Conservation (phyloP, 2,113 vertebrate species). For the Etia nguti region DNA sequence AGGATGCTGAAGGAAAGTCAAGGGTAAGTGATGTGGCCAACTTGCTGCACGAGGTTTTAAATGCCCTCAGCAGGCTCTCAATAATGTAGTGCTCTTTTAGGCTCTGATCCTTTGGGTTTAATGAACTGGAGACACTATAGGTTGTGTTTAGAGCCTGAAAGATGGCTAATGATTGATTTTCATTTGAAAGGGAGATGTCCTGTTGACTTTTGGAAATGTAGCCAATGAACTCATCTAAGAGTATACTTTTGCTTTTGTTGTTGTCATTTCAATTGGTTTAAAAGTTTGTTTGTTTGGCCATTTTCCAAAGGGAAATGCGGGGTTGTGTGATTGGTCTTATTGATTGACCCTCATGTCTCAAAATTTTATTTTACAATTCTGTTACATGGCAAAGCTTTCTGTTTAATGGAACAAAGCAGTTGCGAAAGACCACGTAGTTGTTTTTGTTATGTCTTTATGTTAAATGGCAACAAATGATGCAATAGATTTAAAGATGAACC, state of each 20-base stretch:
- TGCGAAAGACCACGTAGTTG: constrained; percentile 6
- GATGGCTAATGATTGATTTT: constrained; percentile 78
- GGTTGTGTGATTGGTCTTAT: constrained; percentile 67
- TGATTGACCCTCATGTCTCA: constrained; percentile 65
- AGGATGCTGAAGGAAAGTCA: constrained; percentile 99
- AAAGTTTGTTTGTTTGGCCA: constrained; percentile 71
- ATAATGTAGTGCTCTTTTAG: constrained; percentile 86
- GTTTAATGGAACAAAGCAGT: constrained; percentile 49
- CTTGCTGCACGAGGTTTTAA: constrained; percentile 95
- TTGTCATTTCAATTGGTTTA: constrained; percentile 72
- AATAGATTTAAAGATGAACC: not conserved
- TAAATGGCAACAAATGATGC: constrained; percentile 7
- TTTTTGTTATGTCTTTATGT: not conserved
- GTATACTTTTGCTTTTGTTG: constrained; percentile 71
- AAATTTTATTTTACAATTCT: constrained; percentile 54
- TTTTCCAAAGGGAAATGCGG: constrained; percentile 68
- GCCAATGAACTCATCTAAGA: constrained; percentile 61
- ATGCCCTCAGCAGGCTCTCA: constrained; percentile 93
- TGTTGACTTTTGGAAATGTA: constrained; percentile 72
- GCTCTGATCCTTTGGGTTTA: constrained; percentile 87
- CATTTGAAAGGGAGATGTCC: constrained; percentile 73
- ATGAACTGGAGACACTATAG: constrained; percentile 72
- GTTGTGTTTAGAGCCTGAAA: constrained; percentile 79
- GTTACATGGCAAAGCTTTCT: constrained; percentile 52
- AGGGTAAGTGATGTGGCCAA: constrained; percentile 99